Evolutionary conservation across 2,113 vertebrate genomes (phyloP), one percentile per base, ranked within the genome.

Genomic region (Nannobrachium achirus): DNA sequence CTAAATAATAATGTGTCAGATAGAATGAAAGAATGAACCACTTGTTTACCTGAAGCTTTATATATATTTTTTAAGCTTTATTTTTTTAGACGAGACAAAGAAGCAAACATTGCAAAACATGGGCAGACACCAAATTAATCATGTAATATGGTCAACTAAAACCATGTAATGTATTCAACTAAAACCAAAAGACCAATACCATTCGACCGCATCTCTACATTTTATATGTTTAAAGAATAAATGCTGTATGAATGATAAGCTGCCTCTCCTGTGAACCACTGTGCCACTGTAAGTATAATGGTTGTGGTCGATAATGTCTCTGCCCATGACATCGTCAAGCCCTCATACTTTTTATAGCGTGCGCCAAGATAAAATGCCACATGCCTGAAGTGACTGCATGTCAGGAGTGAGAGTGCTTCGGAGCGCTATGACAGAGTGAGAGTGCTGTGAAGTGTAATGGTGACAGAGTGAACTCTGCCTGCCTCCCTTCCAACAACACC

Each of bases 341-440:
- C 25, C 63, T 69, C 33, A 40, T 38, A 75, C 44, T n/a, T 65
- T 69, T 76, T 57, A 46, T 58, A 62, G 55, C 40, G 20, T 60
- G 15, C 6, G 6, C 60, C 0, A 5, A 71, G 69, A 84, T 70
- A 56, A 81, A 80, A 76, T 57, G 33, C 39, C 45, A 62, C 64
- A 62, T 11, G 44, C 19, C 14, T 63, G 64, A 76, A 52, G 39
- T 46, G 33, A 65, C 33, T 0, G 10, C 20, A 9, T 45, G 44
- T 39, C 63, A 56, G 55, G 3, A 25, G 14, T 58, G 10, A 1
- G 41, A 20, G n/a, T 64, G 25, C 14, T 61, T 53, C 48, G 11
- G 63, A 15, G 48, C 57, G 51, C 38, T 10, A 25, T 61, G 48
- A 50, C 19, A 15, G 52, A 63, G 45, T 53, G n/a, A 1, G 41